Percentiles rank a stretch among this genome's conserved stretches.
Conservation (phyloP, 1,140 invertebrate genomes). For the Caenorhabditis tropicalis region DNA sequence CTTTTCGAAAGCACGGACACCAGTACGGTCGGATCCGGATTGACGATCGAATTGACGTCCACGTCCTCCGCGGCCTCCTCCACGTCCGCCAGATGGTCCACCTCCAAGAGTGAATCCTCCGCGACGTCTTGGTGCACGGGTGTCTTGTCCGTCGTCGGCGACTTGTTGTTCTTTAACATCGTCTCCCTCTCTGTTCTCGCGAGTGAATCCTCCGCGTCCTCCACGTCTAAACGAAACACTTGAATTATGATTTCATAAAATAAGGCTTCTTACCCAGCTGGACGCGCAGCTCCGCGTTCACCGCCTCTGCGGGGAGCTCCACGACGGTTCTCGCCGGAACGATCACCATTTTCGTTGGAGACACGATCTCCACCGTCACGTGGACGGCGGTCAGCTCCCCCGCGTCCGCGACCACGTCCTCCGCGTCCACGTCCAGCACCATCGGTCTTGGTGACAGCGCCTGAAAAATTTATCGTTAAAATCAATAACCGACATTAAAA, state of each 20-base stretch:
- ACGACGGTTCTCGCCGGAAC: constrained; percentile 31
- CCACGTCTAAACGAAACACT: constrained; percentile 35
- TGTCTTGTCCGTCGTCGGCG: constrained; percentile 29
- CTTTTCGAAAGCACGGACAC: constrained; percentile 57
- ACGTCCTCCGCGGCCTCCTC: constrained; percentile 53
- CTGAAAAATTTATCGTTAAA: not conserved
- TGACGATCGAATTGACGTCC: constrained; percentile 57
- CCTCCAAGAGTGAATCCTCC: constrained; percentile 50
- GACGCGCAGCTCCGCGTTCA: constrained; percentile 45
- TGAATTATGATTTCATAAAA: too few species aligned
- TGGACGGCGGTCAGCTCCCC: constrained; percentile 47
- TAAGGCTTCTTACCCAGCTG: constrained; percentile 17
- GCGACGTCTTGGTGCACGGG: constrained; percentile 43
- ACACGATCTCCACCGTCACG: constrained; percentile 47
- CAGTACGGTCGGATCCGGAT: constrained; percentile 60
- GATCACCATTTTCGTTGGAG: constrained; percentile 40
- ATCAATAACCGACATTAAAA: not conserved
- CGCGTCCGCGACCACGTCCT: constrained; percentile 55
- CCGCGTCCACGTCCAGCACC: constrained; percentile 50
- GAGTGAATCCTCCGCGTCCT: constrained; percentile 43
- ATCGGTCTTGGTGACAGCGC: constrained; percentile 28
- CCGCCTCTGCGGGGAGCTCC: constrained; percentile 44
- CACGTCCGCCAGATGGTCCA: constrained; percentile 49
- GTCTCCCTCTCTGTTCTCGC: constrained; percentile 12
- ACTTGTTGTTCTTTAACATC: not conserved